Percentiles rank a stretch among this genome's conserved stretches.
phyloP scores from a whole-genome alignment of 2,888 invertebrate genomes.

The Cheilosia impressa region DNA sequence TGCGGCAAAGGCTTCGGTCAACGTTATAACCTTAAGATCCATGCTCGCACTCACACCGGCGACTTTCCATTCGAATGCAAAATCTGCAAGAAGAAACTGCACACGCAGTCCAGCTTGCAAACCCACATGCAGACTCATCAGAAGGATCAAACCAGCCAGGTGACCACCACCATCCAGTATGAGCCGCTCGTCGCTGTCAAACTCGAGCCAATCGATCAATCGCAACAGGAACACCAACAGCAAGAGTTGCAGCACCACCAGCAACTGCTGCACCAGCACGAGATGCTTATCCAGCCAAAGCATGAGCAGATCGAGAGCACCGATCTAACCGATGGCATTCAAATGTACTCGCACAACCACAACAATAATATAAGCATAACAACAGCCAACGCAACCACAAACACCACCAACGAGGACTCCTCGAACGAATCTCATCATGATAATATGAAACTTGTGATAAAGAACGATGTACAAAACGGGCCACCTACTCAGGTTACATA shows the following conservation, averaged over 20 bases:
- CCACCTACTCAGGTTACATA: slow-evolving; percentile 81
- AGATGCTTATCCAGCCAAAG: slow-evolving; percentile 67
- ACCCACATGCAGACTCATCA: slow-evolving; percentile 83
- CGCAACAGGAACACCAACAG: slow-evolving; percentile 61
- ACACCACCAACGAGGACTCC: slow-evolving; percentile 82
- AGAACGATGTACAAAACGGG: slow-evolving; percentile 82
- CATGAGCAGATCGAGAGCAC: slow-evolving; percentile 33
- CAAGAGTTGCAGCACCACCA: slow-evolving; percentile 67
- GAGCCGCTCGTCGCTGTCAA: slow-evolving; percentile 74
- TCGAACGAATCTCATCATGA: slow-evolving; percentile 79
- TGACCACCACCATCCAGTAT: slow-evolving; percentile 77
- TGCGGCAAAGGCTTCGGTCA: slow-evolving; percentile 83
- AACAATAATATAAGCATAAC: slow-evolving; percentile 59
- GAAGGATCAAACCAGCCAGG: slow-evolving; percentile 80
- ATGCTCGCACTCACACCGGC: slow-evolving; percentile 83
- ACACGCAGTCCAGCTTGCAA: slow-evolving; percentile 82
- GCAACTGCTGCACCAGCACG: slow-evolving; percentile 78
- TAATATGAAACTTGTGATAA: slow-evolving; percentile 81
- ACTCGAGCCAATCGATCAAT: slow-evolving; percentile 63
- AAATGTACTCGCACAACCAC: slow-evolving; percentile 73
- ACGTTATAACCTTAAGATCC: slow-evolving; percentile 83
- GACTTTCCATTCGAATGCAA: slow-evolving; percentile 83
- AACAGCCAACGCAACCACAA: slow-evolving; percentile 74
- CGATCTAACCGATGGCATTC: slow-evolving; percentile 31
- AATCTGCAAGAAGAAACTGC: slow-evolving; percentile 82